A percentile compares a stretch with the other conserved stretches of the same genome.
Conservation (phyloP, 2,113 vertebrate species). For the Chrysemys picta region DNA sequence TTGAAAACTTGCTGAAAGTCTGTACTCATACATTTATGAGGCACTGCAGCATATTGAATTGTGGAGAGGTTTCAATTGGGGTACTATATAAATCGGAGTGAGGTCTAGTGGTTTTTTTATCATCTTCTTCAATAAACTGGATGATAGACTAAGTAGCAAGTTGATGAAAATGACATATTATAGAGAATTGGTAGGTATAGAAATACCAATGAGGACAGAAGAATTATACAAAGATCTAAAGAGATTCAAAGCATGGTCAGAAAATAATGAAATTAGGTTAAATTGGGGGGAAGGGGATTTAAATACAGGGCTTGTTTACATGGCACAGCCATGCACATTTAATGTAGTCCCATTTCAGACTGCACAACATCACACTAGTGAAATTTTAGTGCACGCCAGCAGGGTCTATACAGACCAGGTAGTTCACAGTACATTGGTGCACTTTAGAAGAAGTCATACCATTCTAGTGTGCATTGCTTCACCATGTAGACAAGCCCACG, state of each 20-base stretch:
- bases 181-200: neutral
- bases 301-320: neutral
- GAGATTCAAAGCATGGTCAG: neutral
- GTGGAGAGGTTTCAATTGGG: neutral
- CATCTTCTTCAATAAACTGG: neutral
- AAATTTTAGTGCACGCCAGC: neutral
- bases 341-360: neutral
- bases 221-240: neutral
- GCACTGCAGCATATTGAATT: accelerated
- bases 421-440: neutral
- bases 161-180: neutral
- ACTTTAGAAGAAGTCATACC: neutral
- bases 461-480: neutral
- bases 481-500: neutral
- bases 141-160: neutral
- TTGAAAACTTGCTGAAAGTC: neutral
- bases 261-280: neutral
- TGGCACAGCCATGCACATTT: neutral
- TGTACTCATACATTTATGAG: neutral
- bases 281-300: neutral
- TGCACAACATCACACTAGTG: neutral
- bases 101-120: neutral
- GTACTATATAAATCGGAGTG: neutral
- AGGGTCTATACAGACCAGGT: neutral
- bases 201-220: neutral